Evolutionary conservation across 2,888 invertebrate species (phyloP).

Genomic region (Seira sanloemensis): DNA sequence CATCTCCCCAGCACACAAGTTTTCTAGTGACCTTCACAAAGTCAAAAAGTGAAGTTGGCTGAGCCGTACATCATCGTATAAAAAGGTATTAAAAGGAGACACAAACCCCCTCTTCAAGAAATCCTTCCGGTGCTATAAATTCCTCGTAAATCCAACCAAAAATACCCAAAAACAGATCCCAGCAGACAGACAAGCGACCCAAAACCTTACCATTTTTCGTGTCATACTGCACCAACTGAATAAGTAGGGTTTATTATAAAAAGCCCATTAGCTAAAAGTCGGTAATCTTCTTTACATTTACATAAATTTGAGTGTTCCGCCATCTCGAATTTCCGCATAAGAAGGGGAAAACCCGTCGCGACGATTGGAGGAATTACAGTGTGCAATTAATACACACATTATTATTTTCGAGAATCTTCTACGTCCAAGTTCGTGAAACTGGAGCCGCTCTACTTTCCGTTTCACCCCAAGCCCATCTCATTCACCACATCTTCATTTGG

Average conservation of each 20-base stretch:
- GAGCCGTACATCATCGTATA: neutral
- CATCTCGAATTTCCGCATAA: no score
- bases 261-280: no score
- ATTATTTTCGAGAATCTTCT: no score
- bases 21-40: neutral
- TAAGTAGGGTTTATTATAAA: no score
- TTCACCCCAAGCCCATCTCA: neutral
- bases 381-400: no score
- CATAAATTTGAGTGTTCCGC: no score
- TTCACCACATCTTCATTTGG: conserved; percentile 28
- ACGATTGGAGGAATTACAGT: no score
- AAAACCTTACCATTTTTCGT: neutral
- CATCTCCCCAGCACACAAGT: neutral
- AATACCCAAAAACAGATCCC: neutral
- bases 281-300: neutral
- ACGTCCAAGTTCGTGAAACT: conserved; percentile 10
- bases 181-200: no score
- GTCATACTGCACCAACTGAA: neutral
- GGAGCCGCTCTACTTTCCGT: conserved; percentile 12
- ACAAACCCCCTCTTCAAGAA: neutral
- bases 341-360: no score
- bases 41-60: conserved; percentile 2
- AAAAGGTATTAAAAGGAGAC: neutral
- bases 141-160: neutral
- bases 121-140: conserved; percentile 45